phyloP scores from a whole-genome alignment of 2,888 invertebrate genomes.

The Brachypalpus laphriformis region DNA sequence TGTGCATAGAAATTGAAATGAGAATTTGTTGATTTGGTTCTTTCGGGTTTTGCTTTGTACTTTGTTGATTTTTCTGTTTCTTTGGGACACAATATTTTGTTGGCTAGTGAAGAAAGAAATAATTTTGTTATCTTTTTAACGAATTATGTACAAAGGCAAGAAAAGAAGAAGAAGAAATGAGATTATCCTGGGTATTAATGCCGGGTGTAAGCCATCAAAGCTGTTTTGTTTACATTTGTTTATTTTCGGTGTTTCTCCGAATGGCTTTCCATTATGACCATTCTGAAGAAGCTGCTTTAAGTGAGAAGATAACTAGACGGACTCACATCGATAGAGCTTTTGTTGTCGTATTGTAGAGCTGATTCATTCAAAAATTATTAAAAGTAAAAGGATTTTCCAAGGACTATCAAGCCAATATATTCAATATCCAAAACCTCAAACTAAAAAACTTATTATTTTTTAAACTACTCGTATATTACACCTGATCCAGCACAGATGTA shows the following conservation, averaged over 20 bases:
- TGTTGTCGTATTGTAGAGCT: too few relatives aligned
- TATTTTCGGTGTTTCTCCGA: not conserved
- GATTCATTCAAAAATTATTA: too few relatives aligned
- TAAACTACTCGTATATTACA: too few relatives aligned
- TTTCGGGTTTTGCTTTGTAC: not conserved
- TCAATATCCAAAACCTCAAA: too few relatives aligned
- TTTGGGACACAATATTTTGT: not conserved
- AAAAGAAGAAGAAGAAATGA: constrained; percentile 1
- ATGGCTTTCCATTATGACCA: too few relatives aligned
- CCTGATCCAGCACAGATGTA: too few relatives aligned
- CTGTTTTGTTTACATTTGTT: not conserved
- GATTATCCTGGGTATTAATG: constrained; percentile 19
- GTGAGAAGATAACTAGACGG: too few relatives aligned
- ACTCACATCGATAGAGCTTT: too few relatives aligned
- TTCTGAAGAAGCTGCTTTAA: too few relatives aligned
- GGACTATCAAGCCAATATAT: too few relatives aligned
- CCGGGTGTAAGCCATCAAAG: not conserved
- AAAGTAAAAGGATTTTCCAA: too few relatives aligned
- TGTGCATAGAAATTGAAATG: constrained; percentile 16
- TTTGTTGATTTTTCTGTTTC: constrained; percentile 3
- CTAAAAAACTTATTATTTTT: too few relatives aligned
- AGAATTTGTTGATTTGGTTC: not conserved
- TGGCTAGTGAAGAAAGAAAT: constrained; percentile 3
- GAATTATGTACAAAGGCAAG: not conserved
- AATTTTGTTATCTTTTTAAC: constrained; percentile 18